Conservation (phyloP, 2,888 invertebrate species). For the Protodeltote pygarga region DNA sequence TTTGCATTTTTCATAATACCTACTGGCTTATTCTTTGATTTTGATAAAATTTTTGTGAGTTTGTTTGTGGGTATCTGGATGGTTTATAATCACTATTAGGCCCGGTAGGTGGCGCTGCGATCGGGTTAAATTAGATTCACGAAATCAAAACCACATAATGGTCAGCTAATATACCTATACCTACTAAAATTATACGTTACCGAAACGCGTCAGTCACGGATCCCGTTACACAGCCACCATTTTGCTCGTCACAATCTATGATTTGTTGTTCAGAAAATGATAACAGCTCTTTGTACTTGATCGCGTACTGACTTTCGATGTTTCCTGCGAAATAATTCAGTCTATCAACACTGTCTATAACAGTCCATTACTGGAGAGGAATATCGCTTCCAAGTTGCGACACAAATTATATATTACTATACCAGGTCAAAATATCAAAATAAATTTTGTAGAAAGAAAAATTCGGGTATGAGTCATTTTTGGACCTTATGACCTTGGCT, state of each 20-base stretch:
- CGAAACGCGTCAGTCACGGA: neutral
- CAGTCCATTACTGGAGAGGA: neutral
- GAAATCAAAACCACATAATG: neutral
- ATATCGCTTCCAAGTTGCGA: neutral
- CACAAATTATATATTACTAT: too few relatives aligned
- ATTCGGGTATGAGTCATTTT: neutral
- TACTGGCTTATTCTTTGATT: too few relatives aligned
- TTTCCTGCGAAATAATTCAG: slow-evolving; percentile 42
- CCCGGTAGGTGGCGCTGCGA: too few relatives aligned
- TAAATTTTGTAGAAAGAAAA: too few relatives aligned
- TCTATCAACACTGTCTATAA: neutral
- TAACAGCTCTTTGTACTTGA: slow-evolving; percentile 29
- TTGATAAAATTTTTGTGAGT: too few relatives aligned
- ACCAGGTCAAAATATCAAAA: too few relatives aligned
- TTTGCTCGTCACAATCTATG: slow-evolving; percentile 41
- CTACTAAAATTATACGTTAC: slow-evolving; percentile 2
- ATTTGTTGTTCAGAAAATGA: slow-evolving; percentile 50
- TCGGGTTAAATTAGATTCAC: neutral
- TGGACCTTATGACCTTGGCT: neutral
- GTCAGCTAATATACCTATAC: neutral
- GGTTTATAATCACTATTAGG: too few relatives aligned
- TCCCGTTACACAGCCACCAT: slow-evolving; percentile 29
- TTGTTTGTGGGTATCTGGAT: too few relatives aligned
- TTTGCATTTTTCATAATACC: too few relatives aligned
- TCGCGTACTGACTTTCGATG: slow-evolving; percentile 48